A percentile compares a stretch with the other conserved stretches of the same genome.
These are phyloP conservation scores for Sprattus sprattus DNA, from an alignment of 2,113 vertebrate genomes.

Conservation along the genomic window DNA sequence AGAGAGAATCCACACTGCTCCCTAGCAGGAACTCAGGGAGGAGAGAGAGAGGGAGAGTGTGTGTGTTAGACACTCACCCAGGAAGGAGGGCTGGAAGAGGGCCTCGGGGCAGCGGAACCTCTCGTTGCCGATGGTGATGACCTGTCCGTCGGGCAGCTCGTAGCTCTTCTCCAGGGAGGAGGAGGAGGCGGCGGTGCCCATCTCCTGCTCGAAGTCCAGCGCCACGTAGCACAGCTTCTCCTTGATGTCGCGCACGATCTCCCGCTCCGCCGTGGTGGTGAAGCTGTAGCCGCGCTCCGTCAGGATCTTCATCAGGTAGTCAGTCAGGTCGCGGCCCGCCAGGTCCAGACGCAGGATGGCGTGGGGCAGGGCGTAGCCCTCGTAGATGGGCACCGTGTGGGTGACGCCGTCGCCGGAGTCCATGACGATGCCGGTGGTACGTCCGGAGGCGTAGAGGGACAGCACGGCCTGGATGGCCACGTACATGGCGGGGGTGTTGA, in stretches of 20 bases:
- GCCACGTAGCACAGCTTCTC: slow-evolving; percentile 96
- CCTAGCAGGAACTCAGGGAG: no score
- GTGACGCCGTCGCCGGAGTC: slow-evolving; percentile 97
- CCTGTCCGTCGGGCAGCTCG: slow-evolving; percentile 93
- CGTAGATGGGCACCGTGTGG: slow-evolving; percentile 98
- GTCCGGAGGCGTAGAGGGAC: slow-evolving; percentile 96
- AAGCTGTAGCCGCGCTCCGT: slow-evolving; percentile 96
- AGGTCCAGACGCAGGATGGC: slow-evolving; percentile 97
- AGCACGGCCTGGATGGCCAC: slow-evolving; percentile 98
- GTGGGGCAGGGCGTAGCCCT: slow-evolving; percentile 94
- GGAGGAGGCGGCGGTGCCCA: slow-evolving; percentile 89
- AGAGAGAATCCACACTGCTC: no score
- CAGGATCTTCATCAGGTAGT: slow-evolving; percentile 99
- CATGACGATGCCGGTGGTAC: slow-evolving; percentile 98
- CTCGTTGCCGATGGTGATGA: slow-evolving; percentile 97
- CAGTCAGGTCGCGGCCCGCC: slow-evolving; percentile 96
- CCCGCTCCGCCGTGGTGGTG: slow-evolving; percentile 93
- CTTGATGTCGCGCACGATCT: slow-evolving; percentile 96
- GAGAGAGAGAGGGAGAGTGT: no score
- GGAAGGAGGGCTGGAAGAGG: slow-evolving; percentile 95
- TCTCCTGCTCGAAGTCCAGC: slow-evolving; percentile 98
- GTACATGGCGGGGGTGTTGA: slow-evolving; percentile 99
- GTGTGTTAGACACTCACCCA: slow-evolving; percentile 69
- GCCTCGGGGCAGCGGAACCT: slow-evolving; percentile 94
- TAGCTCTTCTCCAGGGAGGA: slow-evolving; percentile 98